Percentiles rank a stretch among this genome's conserved stretches.
Conservation (phyloP, 2,888 invertebrate species). For the Tortricodes alternella region DNA sequence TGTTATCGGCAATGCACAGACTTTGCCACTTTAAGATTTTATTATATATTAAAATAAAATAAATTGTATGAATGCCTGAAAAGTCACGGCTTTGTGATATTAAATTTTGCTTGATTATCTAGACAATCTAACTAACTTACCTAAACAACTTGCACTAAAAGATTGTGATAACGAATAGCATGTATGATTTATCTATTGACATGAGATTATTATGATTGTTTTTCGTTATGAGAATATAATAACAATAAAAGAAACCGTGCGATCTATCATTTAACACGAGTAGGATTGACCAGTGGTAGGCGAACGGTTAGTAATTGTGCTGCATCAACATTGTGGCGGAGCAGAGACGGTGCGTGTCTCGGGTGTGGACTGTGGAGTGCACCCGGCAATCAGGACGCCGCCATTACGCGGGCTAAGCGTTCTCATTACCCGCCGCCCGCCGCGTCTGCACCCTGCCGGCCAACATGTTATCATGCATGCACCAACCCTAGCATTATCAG, state of each 20-base stretch:
- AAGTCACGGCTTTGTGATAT: no score
- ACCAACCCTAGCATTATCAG: slow-evolving; percentile 49
- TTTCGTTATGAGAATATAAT: neutral
- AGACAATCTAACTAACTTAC: no score
- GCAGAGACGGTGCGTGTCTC: no score
- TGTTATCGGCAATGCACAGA: no score
- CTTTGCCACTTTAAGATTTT: no score
- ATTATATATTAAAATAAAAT: no score
- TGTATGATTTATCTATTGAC: neutral
- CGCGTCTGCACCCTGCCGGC: slow-evolving; percentile 46
- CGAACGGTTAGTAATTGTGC: slow-evolving; percentile 28
- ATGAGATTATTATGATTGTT: neutral
- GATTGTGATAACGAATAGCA: no score
- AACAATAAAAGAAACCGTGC: neutral
- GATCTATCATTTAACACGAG: neutral
- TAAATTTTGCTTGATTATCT: no score
- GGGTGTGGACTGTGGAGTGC: slow-evolving; percentile 48
- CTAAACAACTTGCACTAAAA: no score
- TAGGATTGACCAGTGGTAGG: slow-evolving; percentile 13
- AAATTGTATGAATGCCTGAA: no score
- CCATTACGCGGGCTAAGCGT: slow-evolving; percentile 65
- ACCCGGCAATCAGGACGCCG: slow-evolving; percentile 60
- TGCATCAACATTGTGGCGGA: slow-evolving; percentile 51
- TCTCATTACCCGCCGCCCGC: slow-evolving; percentile 61
- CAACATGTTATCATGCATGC: slow-evolving; percentile 41